A percentile compares a stretch with the other conserved stretches of the same genome.
Evolutionary conservation across 2,888 invertebrate species (phyloP).

Genomic region (Priocnemis perturbator): DNA sequence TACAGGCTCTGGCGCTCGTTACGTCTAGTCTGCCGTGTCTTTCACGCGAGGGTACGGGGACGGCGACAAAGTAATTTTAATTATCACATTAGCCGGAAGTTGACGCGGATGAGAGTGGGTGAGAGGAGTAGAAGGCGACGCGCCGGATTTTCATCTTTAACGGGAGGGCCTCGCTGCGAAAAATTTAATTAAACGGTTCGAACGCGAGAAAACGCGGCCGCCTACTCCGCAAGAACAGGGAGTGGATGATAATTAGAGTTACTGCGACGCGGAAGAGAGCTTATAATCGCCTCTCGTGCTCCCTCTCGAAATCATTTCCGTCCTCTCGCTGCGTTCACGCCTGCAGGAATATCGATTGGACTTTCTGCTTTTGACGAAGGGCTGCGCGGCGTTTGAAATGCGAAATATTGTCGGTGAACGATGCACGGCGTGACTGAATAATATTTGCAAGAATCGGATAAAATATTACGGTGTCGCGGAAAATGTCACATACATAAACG

Average conservation of each 20-base stretch:
- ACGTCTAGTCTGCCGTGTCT: background rate
- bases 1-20: constrained; percentile 14
- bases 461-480: too few relatives aligned
- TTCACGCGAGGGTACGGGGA: too few relatives aligned
- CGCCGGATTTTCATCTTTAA: constrained; percentile 39
- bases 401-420: too few relatives aligned
- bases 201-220: constrained; percentile 39
- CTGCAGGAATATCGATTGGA: too few relatives aligned
- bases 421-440: too few relatives aligned
- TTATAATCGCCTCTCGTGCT: constrained; percentile 33
- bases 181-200: constrained; percentile 60
- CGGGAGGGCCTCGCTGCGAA: constrained; percentile 29
- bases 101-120: constrained; percentile 19
- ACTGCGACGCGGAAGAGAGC: constrained; percentile 31
- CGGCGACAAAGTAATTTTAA: constrained; percentile 54
- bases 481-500: too few relatives aligned
- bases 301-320: constrained; percentile 21
- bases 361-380: too few relatives aligned
- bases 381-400: too few relatives aligned
- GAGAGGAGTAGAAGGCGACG: constrained; percentile 12
- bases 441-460: too few relatives aligned
- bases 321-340: constrained; percentile 7
- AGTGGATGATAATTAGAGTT: constrained; percentile 53
- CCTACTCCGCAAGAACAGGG: constrained; percentile 38
- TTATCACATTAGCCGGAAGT: constrained; percentile 51